A percentile compares a stretch with the other conserved stretches of the same genome.
Conservation (phyloP, 1,140 invertebrate genomes). For the Ladona fulva region DNA sequence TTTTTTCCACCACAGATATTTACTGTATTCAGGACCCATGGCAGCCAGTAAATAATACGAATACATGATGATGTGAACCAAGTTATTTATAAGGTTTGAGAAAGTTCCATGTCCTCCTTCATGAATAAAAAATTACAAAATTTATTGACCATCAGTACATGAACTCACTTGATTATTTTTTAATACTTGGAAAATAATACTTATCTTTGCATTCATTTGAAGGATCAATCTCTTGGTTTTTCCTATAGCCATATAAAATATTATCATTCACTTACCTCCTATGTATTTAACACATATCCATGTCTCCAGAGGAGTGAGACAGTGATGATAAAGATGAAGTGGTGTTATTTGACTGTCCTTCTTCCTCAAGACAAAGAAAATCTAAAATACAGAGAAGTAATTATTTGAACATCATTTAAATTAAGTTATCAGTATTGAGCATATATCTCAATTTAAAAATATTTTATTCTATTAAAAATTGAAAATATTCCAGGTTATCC, state of each 20-base stretch:
- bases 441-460: no score
- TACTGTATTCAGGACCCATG: conserved; percentile 82
- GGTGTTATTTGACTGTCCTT: conserved; percentile 89
- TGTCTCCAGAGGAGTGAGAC: conserved; percentile 85
- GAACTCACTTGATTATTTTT: no score
- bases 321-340: conserved; percentile 92
- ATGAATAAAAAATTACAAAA: conserved; percentile 23
- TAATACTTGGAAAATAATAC: no score
- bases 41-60: conserved; percentile 85
- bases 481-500: no score
- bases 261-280: conserved; percentile 53
- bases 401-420: no score
- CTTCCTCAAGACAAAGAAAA: conserved; percentile 86
- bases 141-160: no score
- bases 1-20: conserved; percentile 93
- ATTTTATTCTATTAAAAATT: no score
- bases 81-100: conserved; percentile 84
- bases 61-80: conserved; percentile 93
- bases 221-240: no score
- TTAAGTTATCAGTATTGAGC: no score
- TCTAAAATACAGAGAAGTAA: conserved; percentile 35
- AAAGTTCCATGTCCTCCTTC: conserved; percentile 84
- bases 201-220: no score
- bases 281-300: conserved; percentile 94
- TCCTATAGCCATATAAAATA: no score